Evolutionary conservation across 2,797 vertebrate genomes (phyloP).

Genomic region (Rhodeus uyekii): DNA sequence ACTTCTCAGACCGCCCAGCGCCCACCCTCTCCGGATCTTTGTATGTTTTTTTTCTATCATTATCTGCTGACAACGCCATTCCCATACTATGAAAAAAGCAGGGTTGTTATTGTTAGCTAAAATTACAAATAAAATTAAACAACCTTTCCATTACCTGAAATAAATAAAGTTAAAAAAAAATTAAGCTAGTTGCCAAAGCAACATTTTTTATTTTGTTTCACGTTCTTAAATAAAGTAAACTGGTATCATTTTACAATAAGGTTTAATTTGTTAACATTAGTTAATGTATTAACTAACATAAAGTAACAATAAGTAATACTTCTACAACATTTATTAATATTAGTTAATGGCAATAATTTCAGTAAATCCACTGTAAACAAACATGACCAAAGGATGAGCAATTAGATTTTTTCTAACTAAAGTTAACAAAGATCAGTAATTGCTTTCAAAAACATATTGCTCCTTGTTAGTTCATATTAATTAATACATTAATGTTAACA

Average conservation of each 20-base stretch:
- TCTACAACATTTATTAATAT: background rate
- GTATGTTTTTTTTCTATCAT: conserved; percentile 59
- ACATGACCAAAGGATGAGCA: background rate
- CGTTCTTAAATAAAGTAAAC: too few species aligned
- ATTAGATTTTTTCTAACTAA: background rate
- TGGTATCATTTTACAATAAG: too few species aligned
- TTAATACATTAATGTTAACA: background rate
- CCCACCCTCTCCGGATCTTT: conserved; percentile 76
- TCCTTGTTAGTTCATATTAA: background rate
- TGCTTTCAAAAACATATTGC: background rate
- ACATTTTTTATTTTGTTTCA: background rate
- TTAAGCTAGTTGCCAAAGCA: background rate
- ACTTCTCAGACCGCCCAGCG: conserved; percentile 61
- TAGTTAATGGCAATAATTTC: background rate
- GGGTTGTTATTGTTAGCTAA: background rate
- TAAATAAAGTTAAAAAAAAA: background rate
- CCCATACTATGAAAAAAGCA: background rate
- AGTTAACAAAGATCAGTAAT: background rate
- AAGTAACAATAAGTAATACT: background rate
- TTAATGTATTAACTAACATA: too few species aligned
- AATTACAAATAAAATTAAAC: background rate
- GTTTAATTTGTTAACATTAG: too few species aligned
- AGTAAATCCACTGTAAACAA: background rate
- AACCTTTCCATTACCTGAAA: background rate
- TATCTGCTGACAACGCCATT: background rate